Percentiles rank a stretch among this genome's conserved stretches.
These are phyloP conservation scores for Martes martes DNA, from an alignment of 2,113 vertebrate species.

Conservation along the genomic window DNA sequence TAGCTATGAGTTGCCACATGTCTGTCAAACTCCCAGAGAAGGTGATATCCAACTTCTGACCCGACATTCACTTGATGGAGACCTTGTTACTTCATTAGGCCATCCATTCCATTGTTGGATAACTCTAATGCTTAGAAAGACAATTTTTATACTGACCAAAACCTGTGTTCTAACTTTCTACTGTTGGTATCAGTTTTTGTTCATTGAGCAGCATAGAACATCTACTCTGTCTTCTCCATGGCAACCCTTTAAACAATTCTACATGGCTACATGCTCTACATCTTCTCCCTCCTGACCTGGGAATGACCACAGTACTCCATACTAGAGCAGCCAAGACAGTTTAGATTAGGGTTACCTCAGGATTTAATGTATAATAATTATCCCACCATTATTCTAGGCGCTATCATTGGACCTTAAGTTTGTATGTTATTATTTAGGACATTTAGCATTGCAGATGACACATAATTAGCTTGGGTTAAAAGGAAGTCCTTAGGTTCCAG, in stretches of 20 bases:
- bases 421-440: not conserved
- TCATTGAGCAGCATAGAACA: not conserved
- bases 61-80: not conserved
- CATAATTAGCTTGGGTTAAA: not conserved
- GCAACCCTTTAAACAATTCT: not conserved
- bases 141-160: not conserved
- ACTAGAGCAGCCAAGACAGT: not conserved
- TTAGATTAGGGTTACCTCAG: not conserved
- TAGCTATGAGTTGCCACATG: not conserved
- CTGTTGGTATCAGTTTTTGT: not conserved
- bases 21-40: not conserved
- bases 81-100: not conserved
- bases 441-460: slow-evolving; percentile 17
- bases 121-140: not conserved
- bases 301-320: not conserved
- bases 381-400: not conserved
- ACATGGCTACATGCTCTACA: not conserved
- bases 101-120: not conserved
- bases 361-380: not conserved
- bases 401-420: not conserved
- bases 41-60: not conserved
- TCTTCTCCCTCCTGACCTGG: not conserved
- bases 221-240: not conserved
- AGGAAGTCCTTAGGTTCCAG: not conserved
- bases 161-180: not conserved